Percentiles rank a stretch among this genome's conserved stretches.
Evolutionary conservation across 1,140 invertebrate genomes (phyloP).

Genomic region (Trachelipus rathkii): DNA sequence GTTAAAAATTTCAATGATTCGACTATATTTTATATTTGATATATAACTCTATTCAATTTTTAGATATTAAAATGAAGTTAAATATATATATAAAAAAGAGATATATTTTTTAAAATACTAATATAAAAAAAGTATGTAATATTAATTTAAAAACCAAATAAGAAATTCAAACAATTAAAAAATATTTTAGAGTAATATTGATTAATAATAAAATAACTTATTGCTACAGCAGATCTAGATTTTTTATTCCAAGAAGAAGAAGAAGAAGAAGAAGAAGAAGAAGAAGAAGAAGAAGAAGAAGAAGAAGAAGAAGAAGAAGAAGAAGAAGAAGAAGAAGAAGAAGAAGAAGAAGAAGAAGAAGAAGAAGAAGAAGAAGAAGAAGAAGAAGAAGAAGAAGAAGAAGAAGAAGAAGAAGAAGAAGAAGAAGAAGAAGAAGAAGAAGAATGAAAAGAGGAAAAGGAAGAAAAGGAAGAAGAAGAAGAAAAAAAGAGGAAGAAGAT

Average conservation of each 20-base stretch:
- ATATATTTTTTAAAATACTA: no score
- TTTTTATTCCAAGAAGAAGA: neutral
- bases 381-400: slow-evolving; percentile 14
- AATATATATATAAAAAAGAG: no score
- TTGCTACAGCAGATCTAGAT: no score
- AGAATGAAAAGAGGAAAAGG: neutral
- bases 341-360: neutral
- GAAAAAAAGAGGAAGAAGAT: slow-evolving; percentile 1
- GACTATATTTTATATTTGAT: no score
- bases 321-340: neutral
- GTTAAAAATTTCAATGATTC: no score
- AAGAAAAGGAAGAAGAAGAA: slow-evolving; percentile 6
- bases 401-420: slow-evolving; percentile 14
- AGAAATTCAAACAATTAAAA: no score
- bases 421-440: slow-evolving; percentile 14
- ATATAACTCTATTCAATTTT: no score
- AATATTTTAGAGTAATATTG: no score
- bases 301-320: slow-evolving; percentile 9
- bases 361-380: neutral
- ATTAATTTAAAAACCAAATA: no score
- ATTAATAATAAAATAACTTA: no score
- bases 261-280: slow-evolving; percentile 10
- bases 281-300: slow-evolving; percentile 12
- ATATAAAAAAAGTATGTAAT: no score
- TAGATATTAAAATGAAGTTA: no score